Evolutionary conservation across 1,140 invertebrate genomes (phyloP).

Genomic region (Tenebrio molitor): DNA sequence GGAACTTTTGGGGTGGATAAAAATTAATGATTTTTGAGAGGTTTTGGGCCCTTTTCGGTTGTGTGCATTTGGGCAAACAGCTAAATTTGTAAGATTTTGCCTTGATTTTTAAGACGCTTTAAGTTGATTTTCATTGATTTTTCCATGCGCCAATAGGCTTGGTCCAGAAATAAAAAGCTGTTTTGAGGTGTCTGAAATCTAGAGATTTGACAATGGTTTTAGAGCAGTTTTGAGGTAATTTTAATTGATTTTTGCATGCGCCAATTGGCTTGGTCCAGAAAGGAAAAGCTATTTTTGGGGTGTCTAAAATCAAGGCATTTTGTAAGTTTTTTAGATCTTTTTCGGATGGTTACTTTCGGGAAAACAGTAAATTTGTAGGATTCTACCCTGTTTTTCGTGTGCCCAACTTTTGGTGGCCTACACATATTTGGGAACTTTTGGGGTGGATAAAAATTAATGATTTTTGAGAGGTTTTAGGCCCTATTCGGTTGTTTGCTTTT

Average conservation of each 20-base stretch:
- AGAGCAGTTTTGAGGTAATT: too few species aligned
- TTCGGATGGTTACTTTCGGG: too few species aligned
- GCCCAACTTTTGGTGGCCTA: constrained; percentile 31
- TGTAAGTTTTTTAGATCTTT: too few species aligned
- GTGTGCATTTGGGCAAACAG: constrained; percentile 35
- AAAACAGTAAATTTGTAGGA: too few species aligned
- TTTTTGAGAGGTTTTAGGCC: constrained; percentile 35
- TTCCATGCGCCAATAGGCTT: too few species aligned
- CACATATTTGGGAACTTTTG: constrained; percentile 37
- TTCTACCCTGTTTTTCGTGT: constrained; percentile 13
- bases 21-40: constrained; percentile 35
- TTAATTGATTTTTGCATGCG: constrained; percentile 37
- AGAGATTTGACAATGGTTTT: too few species aligned
- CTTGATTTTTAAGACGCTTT: constrained; percentile 32
- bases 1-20: constrained; percentile 32
- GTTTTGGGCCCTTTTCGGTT: constrained; percentile 27
- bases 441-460: constrained; percentile 39
- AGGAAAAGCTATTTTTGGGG: too few species aligned
- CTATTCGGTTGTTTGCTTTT: constrained; percentile 32
- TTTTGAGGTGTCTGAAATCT: too few species aligned
- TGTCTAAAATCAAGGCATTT: too few species aligned
- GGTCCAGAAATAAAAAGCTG: too few species aligned
- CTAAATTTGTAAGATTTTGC: constrained; percentile 25
- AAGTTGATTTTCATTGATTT: too few species aligned
- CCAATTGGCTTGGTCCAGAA: constrained; percentile 39